Base-by-base conservation (phyloP, 92 coral and sea anemone genomes). In the Porites evermanni region DNA sequence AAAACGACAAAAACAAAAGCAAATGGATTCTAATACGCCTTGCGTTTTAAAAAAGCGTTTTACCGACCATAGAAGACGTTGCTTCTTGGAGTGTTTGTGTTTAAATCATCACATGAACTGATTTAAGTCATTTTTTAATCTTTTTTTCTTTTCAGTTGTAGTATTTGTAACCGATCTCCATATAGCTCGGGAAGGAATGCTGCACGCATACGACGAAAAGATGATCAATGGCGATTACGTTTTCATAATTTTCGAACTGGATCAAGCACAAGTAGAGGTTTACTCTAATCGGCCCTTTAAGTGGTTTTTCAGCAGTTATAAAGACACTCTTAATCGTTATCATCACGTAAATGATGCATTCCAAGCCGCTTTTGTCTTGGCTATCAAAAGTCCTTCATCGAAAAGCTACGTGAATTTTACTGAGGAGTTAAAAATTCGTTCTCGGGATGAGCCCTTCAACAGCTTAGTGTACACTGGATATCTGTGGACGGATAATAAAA, bases 161-260 rank as follows among this genome's bases (percentile, higher is more conserved):
- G 84, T 97, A 63, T 93, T 97, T 74, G 92, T 97, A 63, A 87
- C 96, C 38, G 96, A 88, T 23, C 86, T 95, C 82, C 64, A 77
- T 63, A 93, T 97, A 12, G 98, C 99, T 6, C 92, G 97, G 1
- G 99, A 97, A 73, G 98, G 97, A 17, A 95, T 97, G 99, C 72
- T 95, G 70, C 87, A 93, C 64, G 97, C 98, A 3, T 81, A 87
- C 68, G 98, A 95, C 77, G 94, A 93, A 18, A 93, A 88, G 7
- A 97, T 97, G 99, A 93, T 88, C 61, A 86, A 87, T 47, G 99
- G 99, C 13, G 95, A 97, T 77, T 97, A 84, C 75, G 97, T 76
- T 19, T 97, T 97, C 73, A 93, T 97, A 69, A 91, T 97, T 90
- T 90, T 95, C 66, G 92, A 90, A 77, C 85, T 97, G 58, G 93